These are phyloP conservation scores for Epirrita christyi DNA, from an alignment of 2,888 invertebrate genomes.

Conservation along the genomic window DNA sequence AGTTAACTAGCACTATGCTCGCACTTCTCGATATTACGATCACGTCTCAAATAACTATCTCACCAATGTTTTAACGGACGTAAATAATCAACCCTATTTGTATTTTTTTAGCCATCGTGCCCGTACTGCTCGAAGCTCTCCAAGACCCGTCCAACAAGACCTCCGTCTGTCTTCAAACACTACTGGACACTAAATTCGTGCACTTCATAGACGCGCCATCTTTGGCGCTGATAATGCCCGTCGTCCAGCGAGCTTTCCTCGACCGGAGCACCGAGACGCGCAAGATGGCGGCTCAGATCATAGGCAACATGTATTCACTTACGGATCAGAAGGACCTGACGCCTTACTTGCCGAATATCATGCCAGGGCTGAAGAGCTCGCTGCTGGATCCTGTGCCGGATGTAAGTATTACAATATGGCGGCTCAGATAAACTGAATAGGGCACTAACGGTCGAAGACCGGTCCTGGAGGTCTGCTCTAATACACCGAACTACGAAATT, in stretches of 20 bases:
- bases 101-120: constrained; percentile 88
- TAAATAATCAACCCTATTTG: too few relatives aligned
- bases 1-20: too few relatives aligned
- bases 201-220: constrained; percentile 99
- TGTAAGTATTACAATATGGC: constrained; percentile 63
- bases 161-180: constrained; percentile 95
- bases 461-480: too few relatives aligned
- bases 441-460: too few relatives aligned
- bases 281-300: constrained; percentile 99
- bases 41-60: too few relatives aligned
- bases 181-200: constrained; percentile 98
- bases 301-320: constrained; percentile 99
- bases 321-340: constrained; percentile 99
- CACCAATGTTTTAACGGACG: too few relatives aligned
- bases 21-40: too few relatives aligned
- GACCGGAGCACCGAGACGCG: constrained; percentile 99
- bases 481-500: too few relatives aligned
- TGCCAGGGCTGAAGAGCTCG: constrained; percentile 98
- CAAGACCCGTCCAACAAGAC: constrained; percentile 99
- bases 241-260: constrained; percentile 98
- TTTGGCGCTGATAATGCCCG: constrained; percentile 99
- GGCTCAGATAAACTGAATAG: too few relatives aligned
- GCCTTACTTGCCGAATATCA: constrained; percentile 97
- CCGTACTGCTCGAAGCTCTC: constrained; percentile 93
- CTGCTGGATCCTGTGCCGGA: constrained; percentile 99